Conservation (phyloP, 2,888 invertebrate species). For the Microctonus brassicae region DNA sequence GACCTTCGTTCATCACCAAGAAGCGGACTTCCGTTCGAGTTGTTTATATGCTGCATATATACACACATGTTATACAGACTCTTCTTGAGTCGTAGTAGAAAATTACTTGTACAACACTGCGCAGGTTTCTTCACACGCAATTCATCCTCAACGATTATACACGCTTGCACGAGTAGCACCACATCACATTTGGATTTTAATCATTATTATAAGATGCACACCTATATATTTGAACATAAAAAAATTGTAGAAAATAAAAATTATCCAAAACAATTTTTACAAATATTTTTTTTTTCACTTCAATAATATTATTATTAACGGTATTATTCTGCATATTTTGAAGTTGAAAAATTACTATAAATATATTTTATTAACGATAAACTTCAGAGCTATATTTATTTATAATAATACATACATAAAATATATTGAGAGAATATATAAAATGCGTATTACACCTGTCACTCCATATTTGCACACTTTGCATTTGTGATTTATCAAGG, state of each 20-base stretch:
- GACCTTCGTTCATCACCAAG: slow-evolving; percentile 43
- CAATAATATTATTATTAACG: not conserved
- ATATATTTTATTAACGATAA: not conserved
- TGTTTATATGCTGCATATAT: not conserved
- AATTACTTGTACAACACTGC: not conserved
- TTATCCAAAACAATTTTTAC: not conserved
- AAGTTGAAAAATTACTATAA: not conserved
- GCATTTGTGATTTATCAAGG: slow-evolving; percentile 9
- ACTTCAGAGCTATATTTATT: not conserved
- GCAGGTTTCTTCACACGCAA: slow-evolving; percentile 24
- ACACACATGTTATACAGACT: too few species aligned
- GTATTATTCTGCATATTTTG: not conserved
- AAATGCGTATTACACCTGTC: not conserved
- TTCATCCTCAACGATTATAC: slow-evolving; percentile 23
- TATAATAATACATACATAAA: not conserved
- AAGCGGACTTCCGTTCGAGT: slow-evolving; percentile 44
- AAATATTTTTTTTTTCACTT: not conserved
- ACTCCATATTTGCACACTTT: slow-evolving; percentile 9
- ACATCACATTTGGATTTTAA: slow-evolving; percentile 13
- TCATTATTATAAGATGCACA: not conserved
- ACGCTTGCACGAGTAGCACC: slow-evolving; percentile 2
- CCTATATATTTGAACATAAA: not conserved
- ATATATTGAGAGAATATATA: not conserved
- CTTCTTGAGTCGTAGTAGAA: slow-evolving; percentile 12
- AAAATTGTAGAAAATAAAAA: not conserved